A percentile compares a stretch with the other conserved stretches of the same genome.
phyloP scores from a whole-genome alignment of 2,888 invertebrate species.

The Drosophila macrospina region DNA sequence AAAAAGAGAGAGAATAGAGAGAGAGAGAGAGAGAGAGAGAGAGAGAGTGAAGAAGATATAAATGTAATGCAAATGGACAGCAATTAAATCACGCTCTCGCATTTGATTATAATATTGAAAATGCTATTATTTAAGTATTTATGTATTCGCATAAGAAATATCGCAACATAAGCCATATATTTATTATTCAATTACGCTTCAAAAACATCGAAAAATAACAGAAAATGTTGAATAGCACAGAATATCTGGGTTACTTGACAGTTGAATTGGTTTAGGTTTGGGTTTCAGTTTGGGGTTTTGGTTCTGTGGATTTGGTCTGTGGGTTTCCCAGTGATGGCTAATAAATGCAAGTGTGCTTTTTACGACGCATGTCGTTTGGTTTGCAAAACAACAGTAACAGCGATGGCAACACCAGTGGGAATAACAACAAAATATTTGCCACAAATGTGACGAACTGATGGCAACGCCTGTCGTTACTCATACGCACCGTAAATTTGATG shows the following conservation, averaged over 20 bases:
- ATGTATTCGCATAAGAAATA: slow-evolving; percentile 1
- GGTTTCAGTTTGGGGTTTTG: slow-evolving; percentile 7
- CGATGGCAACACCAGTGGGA: slow-evolving; percentile 21
- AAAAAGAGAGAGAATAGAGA: not conserved
- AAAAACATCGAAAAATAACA: slow-evolving; percentile 11
- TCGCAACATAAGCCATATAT: slow-evolving; percentile 19
- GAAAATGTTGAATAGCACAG: slow-evolving; percentile 25
- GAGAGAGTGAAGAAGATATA: not conserved
- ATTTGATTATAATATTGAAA: slow-evolving; percentile 8
- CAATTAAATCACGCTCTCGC: slow-evolving; percentile 3
- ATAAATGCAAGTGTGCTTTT: slow-evolving; percentile 80
- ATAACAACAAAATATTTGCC: slow-evolving; percentile 67
- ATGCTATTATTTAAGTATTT: slow-evolving; percentile 2
- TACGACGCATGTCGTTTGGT: slow-evolving; percentile 68
- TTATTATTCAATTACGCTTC: slow-evolving; percentile 50
- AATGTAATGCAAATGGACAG: slow-evolving; percentile 19
- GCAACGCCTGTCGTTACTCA: slow-evolving; percentile 73
- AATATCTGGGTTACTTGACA: slow-evolving; percentile 27
- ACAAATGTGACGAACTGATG: slow-evolving; percentile 63
- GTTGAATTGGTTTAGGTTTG: slow-evolving; percentile 34
- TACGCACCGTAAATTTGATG: slow-evolving; percentile 81
- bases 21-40: not conserved
- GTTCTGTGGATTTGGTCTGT: slow-evolving; percentile 21
- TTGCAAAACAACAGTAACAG: slow-evolving; percentile 50
- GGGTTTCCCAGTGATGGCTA: slow-evolving; percentile 60